phyloP scores from a whole-genome alignment of 1,140 invertebrate species.

The Goniozus legneri region DNA sequence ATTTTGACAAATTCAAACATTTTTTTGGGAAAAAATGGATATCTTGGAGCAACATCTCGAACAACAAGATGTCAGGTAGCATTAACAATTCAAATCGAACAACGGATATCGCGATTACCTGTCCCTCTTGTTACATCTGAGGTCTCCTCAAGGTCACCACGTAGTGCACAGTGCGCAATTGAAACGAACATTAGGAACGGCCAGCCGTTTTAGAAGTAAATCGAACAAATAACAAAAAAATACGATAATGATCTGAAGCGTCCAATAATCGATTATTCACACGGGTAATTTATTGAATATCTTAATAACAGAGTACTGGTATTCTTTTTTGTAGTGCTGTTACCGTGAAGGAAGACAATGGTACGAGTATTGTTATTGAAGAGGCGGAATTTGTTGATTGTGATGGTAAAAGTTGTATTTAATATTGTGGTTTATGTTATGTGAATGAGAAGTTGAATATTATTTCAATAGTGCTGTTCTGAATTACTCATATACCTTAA shows the following conservation, averaged over 20 bases:
- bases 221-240: not conserved
- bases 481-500: not conserved
- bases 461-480: constrained; percentile 1
- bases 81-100: constrained; percentile 23
- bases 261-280: too few relatives aligned
- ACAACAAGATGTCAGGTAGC: constrained; percentile 49
- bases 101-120: constrained; percentile 15
- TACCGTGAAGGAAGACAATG: constrained; percentile 37
- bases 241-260: not conserved
- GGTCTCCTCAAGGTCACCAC: constrained; percentile 46
- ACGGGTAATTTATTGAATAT: constrained; percentile 8
- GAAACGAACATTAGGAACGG: too few relatives aligned
- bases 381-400: constrained; percentile 52
- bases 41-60: constrained; percentile 53
- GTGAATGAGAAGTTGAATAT: not conserved
- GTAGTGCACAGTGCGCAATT: constrained; percentile 41
- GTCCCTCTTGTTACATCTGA: constrained; percentile 27
- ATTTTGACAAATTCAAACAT: constrained; percentile 56
- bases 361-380: constrained; percentile 47
- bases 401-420: constrained; percentile 41
- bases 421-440: not conserved
- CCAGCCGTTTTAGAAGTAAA: constrained; percentile 27
- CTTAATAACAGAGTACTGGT: not conserved
- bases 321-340: constrained; percentile 29
- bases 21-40: constrained; percentile 48